These are phyloP conservation scores for Ochlodes sylvanus DNA, from an alignment of 2,888 invertebrate genomes.

Conservation along the genomic window DNA sequence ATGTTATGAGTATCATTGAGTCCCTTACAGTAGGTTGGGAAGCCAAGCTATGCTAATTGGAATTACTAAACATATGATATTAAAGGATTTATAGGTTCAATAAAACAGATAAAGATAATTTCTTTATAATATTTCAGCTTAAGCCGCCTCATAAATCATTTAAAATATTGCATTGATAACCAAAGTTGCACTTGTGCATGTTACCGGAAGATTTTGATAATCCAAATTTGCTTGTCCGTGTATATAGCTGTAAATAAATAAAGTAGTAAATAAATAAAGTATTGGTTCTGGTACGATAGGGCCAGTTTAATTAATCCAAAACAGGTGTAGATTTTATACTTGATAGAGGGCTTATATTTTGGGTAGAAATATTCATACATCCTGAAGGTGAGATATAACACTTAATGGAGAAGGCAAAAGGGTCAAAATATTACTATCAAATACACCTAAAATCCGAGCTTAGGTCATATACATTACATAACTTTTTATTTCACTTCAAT, in stretches of 20 bases:
- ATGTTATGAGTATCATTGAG: conserved; percentile 6
- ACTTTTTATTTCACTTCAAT: too few species aligned
- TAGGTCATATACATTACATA: too few species aligned
- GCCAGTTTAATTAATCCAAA: not conserved
- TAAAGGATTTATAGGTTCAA: too few species aligned
- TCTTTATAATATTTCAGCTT: not conserved
- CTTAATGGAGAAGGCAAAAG: too few species aligned
- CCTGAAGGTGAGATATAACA: not conserved
- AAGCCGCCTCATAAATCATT: not conserved
- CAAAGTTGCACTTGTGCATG: not conserved
- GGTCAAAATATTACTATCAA: too few species aligned
- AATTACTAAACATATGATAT: not conserved
- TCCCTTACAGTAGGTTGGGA: conserved; percentile 9
- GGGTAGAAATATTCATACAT: conserved; percentile 4
- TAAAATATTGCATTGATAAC: not conserved
- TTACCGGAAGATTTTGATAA: not conserved
- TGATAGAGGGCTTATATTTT: conserved; percentile 10
- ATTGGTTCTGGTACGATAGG: conserved; percentile 2
- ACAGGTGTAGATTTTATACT: conserved; percentile 8
- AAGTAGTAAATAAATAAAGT: too few species aligned
- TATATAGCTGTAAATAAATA: conserved; percentile 12
- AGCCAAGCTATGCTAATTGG: not conserved
- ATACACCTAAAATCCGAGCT: too few species aligned
- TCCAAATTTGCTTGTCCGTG: conserved; percentile 5
- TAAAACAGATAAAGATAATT: not conserved